Evolutionary conservation across 2,797 vertebrate species (phyloP), one percentile per base, ranked within the genome.

Genomic region (Pipistrellus pipistrellus): DNA sequence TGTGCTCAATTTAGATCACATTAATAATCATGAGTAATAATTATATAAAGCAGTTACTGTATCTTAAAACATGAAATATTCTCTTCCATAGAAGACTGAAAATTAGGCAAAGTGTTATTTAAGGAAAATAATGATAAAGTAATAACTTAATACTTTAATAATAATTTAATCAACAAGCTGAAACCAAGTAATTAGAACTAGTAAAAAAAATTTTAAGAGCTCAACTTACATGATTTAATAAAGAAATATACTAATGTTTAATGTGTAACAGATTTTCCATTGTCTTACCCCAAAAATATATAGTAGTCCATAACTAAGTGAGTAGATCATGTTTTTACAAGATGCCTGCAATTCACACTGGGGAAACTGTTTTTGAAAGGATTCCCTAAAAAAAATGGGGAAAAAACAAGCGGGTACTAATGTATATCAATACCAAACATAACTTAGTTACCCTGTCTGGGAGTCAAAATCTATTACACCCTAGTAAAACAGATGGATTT

Each of bases 401-500:
- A 66, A 92, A 44, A 71, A 84, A 41, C 38, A 44, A 84, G 25
- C 0, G 12, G 44, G 3, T 69, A 89, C 38, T 73, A 91, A 95
- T 72, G 32, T 48, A 38, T 46, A 32, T 88, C 17, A 69, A 35
- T 93, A 71, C 8, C 23, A 46, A 88, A 55, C 46, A 35, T 88
- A 95, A 88, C 20, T 90, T 91, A 93, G 83, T 88, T 85, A 94
- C 57, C 20, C 25, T 91, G 76, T 93, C 83, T 91, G 68, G 17
- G 13, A 75, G 87, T 93, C 94, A 91, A 71, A 94, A 62, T 71
- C 72, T 82, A 90, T 90, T 85, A 85, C 21, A 53, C 32, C 55
- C 38, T n/a, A 77, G 35, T 69, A 59, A 95, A 86, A 80, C 57
- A 95, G 81, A 91, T 72, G 73, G 82, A 57, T 90, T 93, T 96